phyloP scores from a whole-genome alignment of 92 coral and sea anemone species.

The Umimayanthus kanabou region DNA sequence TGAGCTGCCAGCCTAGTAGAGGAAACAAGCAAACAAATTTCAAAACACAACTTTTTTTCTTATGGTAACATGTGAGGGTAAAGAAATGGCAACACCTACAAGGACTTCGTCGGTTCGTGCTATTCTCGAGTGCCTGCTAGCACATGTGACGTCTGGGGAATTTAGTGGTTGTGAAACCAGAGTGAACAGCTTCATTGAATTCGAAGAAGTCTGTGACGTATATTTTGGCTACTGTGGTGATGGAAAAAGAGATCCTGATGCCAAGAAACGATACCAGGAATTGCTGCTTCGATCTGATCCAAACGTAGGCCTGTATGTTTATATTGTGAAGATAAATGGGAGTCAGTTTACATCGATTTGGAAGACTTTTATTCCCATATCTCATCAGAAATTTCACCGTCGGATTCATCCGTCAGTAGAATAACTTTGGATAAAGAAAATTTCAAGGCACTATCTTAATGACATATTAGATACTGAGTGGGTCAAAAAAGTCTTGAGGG shows the following conservation, averaged over 20 bases:
- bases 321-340: slow-evolving; percentile 34
- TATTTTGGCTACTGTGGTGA: slow-evolving; percentile 33
- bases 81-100: slow-evolving; percentile 3
- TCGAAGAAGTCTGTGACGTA: slow-evolving; percentile 32
- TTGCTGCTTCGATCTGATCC: slow-evolving; percentile 40
- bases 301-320: slow-evolving; percentile 45
- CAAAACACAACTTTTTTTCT: too few species aligned
- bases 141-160: slow-evolving; percentile 18
- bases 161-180: slow-evolving; percentile 25
- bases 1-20: too few species aligned
- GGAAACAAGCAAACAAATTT: too few species aligned
- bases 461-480: slow-evolving; percentile 37
- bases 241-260: slow-evolving; percentile 25
- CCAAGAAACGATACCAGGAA: slow-evolving; percentile 43
- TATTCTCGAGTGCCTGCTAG: slow-evolving; percentile 22
- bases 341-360: slow-evolving; percentile 16
- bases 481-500: slow-evolving; percentile 34
- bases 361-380: slow-evolving; percentile 37
- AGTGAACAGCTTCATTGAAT: slow-evolving; percentile 40
- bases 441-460: slow-evolving; percentile 16
- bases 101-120: slow-evolving; percentile 5
- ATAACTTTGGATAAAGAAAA: slow-evolving; percentile 33
- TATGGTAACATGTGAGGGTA: too few species aligned
- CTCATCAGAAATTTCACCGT: background rate
- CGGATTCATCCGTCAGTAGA: background rate